A percentile compares a stretch with the other conserved stretches of the same genome.
Conservation (phyloP, 2,797 vertebrate species). For the Rhinogobio ventralis region DNA sequence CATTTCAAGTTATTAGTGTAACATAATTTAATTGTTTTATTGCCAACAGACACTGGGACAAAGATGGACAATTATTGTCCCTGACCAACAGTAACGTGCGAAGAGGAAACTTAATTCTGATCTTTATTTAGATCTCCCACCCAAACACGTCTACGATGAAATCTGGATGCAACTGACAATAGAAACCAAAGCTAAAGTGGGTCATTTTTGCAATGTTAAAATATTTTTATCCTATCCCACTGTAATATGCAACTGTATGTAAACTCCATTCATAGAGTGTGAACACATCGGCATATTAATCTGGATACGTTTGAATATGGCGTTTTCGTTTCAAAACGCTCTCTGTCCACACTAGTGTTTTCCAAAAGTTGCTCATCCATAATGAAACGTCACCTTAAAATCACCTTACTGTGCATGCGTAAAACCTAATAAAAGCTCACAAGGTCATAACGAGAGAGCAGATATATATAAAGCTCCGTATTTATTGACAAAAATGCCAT, state of each 20-base stretch:
- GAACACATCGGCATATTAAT: not conserved
- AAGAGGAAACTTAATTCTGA: conserved; percentile 6
- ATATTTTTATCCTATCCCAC: not conserved
- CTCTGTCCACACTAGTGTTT: not conserved
- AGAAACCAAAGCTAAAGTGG: not conserved
- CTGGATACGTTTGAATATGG: not conserved
- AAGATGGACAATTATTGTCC: conserved; percentile 8
- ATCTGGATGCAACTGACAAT: not conserved
- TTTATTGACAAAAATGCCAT: too few species aligned
- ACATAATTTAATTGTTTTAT: conserved; percentile 30
- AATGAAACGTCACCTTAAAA: not conserved
- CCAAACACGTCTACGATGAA: not conserved
- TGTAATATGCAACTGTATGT: not conserved
- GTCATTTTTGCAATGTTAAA: not conserved
- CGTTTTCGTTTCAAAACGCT: too few species aligned
- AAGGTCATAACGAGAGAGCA: not conserved
- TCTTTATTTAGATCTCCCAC: conserved; percentile 16
- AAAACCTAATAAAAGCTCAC: not conserved
- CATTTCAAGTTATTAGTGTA: conserved; percentile 34
- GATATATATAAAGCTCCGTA: too few species aligned
- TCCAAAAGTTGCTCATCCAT: not conserved
- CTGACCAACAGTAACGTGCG: not conserved
- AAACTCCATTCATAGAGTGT: not conserved
- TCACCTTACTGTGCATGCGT: not conserved
- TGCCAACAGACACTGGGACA: not conserved